Evolutionary conservation across 1,140 invertebrate species (phyloP), one percentile per base, ranked within the genome.

Genomic region (Trichonephila clavata): DNA sequence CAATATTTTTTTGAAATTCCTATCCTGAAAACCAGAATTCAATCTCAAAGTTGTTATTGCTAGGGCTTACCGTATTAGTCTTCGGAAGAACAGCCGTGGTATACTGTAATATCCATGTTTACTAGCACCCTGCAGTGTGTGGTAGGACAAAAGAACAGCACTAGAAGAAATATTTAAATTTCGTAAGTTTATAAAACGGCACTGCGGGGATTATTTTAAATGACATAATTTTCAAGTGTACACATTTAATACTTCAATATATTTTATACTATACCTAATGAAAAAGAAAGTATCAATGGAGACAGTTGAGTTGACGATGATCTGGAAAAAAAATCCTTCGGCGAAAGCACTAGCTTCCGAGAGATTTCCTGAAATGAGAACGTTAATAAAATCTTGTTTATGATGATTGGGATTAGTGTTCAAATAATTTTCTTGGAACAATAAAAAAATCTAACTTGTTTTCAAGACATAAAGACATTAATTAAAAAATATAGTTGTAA

Each of bases 221-320:
- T 50, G 50, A 50, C 2, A 5, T 10, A 50, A 10, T 39, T 39
- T 39, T 2, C 32, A 39, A 4, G 10, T 50, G 50, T 7, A 50
- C 1, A 50, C 6, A 68, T 68, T 18, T 1, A 18, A 68, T 68
- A 0, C n/a, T 14, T 43, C 2, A 14, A 20, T 24, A 43, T 0
- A 20, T 50, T 50, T 43, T 21, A 14, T 39, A n/a, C 2, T 18
- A 6, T 97, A 98, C 90, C 97, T 94, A 27, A 95, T 93, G n/a
- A 95, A 94, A 77, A 95, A 95, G 80, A 95, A 95, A 7, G 94
- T 93, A 32, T 95, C 95, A 27, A 95, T 94, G 0, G 94, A 83
- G 7, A 95, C 94, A 32, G 94, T 94, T 3, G 94, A 94, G 65
- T 95, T 95, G 57, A 95, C 89, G 8, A 95, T 94, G 13, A 95